phyloP scores from a whole-genome alignment of 2,797 vertebrate genomes.

The Mus spretus region DNA sequence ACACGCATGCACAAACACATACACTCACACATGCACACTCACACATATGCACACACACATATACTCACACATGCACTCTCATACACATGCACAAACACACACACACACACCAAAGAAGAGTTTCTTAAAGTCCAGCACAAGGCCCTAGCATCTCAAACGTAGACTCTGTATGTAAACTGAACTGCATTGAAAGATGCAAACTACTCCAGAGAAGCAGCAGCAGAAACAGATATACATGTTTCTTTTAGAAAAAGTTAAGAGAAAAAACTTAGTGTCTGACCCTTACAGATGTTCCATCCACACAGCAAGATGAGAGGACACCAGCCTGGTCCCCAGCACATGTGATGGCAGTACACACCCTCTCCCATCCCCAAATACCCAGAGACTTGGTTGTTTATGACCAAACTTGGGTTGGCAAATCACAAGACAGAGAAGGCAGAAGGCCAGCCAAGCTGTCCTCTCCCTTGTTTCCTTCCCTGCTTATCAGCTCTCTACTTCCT shows the following conservation, averaged over 20 bases:
- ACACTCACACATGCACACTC: not conserved
- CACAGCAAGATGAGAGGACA: not conserved
- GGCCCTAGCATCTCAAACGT: not conserved
- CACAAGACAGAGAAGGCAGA: not conserved
- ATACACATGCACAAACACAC: not conserved
- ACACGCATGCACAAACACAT: no score
- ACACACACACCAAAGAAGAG: not conserved
- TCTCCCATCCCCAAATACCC: not conserved
- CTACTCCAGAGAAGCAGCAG: not conserved
- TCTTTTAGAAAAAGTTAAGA: not conserved
- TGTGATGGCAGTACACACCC: not conserved
- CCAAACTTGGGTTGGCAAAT: not conserved
- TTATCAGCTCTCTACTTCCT: conserved; percentile 77
- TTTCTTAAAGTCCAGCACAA: not conserved
- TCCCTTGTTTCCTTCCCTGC: conserved; percentile 3
- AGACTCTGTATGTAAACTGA: not conserved
- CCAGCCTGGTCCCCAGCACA: not conserved
- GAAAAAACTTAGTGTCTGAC: not conserved
- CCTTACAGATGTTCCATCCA: not conserved
- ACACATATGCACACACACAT: not conserved
- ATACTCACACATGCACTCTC: not conserved
- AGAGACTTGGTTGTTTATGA: not conserved
- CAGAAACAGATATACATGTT: not conserved
- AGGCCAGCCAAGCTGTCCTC: not conserved
- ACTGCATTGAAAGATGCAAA: not conserved